Percentiles rank a stretch among this genome's conserved stretches.
These are phyloP conservation scores for Bedellia somnulentella DNA, from an alignment of 2,888 invertebrate genomes.

Conservation along the genomic window DNA sequence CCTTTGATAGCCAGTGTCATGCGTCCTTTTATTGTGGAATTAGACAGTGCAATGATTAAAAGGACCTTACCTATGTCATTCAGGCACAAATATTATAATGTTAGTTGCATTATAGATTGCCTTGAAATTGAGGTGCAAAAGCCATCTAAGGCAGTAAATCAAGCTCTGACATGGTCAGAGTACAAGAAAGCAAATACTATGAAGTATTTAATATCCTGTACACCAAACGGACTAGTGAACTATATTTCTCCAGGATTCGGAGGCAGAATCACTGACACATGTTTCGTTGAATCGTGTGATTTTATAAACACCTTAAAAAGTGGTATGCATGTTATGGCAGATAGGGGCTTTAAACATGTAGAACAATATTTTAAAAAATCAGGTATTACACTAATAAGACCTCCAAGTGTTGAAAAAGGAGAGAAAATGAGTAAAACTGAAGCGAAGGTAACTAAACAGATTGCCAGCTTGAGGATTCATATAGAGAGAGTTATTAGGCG, in stretches of 20 bases:
- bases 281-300: too few relatives aligned
- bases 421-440: too few relatives aligned
- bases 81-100: slow-evolving; percentile 2
- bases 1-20: slow-evolving; percentile 1
- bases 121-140: slow-evolving; percentile 5
- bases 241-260: slow-evolving; percentile 4
- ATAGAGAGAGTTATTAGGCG: too few relatives aligned
- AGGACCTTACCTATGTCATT: slow-evolving; percentile 5
- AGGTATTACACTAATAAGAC: too few relatives aligned
- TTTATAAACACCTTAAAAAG: too few relatives aligned
- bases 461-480: too few relatives aligned
- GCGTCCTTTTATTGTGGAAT: slow-evolving; percentile 3
- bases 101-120: slow-evolving; percentile 5
- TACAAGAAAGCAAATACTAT: slow-evolving; percentile 5
- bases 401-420: too few relatives aligned
- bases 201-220: slow-evolving; percentile 4
- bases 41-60: neutral
- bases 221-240: slow-evolving; percentile 5
- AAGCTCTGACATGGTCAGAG: slow-evolving; percentile 5
- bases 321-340: too few relatives aligned
- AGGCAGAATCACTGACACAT: too few relatives aligned
- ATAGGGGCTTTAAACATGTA: too few relatives aligned
- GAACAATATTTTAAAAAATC: too few relatives aligned
- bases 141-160: slow-evolving; percentile 4
- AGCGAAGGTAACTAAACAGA: too few relatives aligned